Base-by-base conservation (phyloP, 2,797 vertebrate species). In the Diglossa cyanea region DNA sequence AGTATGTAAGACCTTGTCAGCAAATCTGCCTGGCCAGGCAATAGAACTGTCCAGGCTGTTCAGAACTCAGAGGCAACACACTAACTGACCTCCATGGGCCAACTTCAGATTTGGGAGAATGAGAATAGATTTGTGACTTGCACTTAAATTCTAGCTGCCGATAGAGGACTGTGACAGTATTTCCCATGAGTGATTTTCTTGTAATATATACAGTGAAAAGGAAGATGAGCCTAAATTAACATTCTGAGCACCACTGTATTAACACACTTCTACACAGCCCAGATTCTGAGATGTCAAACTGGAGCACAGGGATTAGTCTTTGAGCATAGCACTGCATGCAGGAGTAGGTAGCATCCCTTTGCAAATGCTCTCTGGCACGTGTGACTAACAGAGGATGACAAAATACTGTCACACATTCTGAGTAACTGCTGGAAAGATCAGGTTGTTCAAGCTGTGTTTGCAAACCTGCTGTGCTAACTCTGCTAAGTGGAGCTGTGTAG, bases 281-380 rank as follows among this genome's bases (percentile, higher is more conserved):
- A 33, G 60, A 75, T 70, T 50, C 8, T 16, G 63, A 62, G 40
- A 37, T 53, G 91, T 66, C 53, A 53, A 54, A 45, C 23, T 33
- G 16, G 28, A 63, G 50, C 4, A 2, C 23, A 63, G 33, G 17
- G 31, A 67, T 48, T 23, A 6, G 44, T 40, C 39, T 65, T n/a
- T 14, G 20, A 68, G 37, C 40, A 5, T 1, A 3, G 31, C 0
- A 0, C 44, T 47, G 30, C 44, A 39, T 0, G 1, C 26, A 35
- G 28, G 37, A 57, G 21, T 25, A 51, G 40, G 10, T 1, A 13
- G 9, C 16, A 57, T 10, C 33, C 28, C 37, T 73, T 51, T 12
- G 50, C 45, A 65, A 77, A 55, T 11, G 39, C 24, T 86, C 75
- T 66, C 44, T 78, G 55, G 51, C 51, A 73, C 0, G 0, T 13